Conservation (phyloP, 2,888 invertebrate species). For the Ceratothoa steindachneri region DNA sequence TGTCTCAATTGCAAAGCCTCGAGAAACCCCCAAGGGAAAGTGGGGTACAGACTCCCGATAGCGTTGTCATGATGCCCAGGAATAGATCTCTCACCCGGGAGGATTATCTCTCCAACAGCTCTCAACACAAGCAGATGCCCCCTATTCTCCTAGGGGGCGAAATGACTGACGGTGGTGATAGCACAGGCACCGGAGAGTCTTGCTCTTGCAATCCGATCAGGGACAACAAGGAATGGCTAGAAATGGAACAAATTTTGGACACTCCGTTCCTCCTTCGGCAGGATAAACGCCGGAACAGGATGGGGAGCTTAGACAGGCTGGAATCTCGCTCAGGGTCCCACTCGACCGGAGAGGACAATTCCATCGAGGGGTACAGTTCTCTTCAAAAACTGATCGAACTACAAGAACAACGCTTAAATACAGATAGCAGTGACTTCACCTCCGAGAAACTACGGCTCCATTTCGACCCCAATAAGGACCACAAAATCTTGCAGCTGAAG, state of each 20-base stretch:
- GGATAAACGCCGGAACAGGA: not conserved
- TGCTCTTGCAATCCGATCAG: not conserved
- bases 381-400: slow-evolving; percentile 68
- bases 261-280: not conserved
- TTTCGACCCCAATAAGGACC: slow-evolving; percentile 40
- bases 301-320: not conserved
- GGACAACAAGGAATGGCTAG: not conserved
- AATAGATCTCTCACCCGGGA: slow-evolving; percentile 44
- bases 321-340: not conserved
- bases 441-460: slow-evolving; percentile 41
- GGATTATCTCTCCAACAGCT: slow-evolving; percentile 12
- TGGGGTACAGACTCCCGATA: slow-evolving; percentile 37
- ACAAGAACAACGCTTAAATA: slow-evolving; percentile 53
- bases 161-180: not conserved
- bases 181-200: not conserved
- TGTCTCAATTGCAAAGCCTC: slow-evolving; percentile 39
- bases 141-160: not conserved
- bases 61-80: slow-evolving; percentile 35
- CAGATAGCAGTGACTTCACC: not conserved
- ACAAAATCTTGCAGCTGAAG: slow-evolving; percentile 39
- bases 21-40: slow-evolving; percentile 40
- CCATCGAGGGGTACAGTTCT: slow-evolving; percentile 68
- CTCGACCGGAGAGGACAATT: slow-evolving; percentile 17
- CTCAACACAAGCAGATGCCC: not conserved
- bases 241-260: not conserved